phyloP scores from a whole-genome alignment of 2,113 vertebrate genomes.

The Neoarius graeffei region DNA sequence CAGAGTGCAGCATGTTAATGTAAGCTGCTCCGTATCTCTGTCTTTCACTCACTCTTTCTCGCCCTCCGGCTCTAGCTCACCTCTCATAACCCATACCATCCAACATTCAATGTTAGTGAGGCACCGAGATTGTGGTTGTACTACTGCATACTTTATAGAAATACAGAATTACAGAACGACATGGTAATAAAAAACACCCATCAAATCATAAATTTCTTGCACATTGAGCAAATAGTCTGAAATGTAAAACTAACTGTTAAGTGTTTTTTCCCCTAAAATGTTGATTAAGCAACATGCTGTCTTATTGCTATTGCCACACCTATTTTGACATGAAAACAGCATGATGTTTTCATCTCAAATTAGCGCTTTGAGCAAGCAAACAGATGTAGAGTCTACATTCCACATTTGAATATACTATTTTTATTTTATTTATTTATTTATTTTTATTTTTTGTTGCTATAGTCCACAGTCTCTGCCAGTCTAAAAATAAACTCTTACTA shows the following conservation, averaged over 20 bases:
- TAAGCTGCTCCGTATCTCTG: constrained; percentile 4
- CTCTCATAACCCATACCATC: constrained; percentile 31
- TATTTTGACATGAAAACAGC: constrained; percentile 23
- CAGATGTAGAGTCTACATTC: background rate
- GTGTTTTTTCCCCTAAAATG: background rate
- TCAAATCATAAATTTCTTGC: background rate
- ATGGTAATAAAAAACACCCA: background rate
- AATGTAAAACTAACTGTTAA: background rate
- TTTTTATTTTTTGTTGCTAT: background rate
- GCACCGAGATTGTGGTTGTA: background rate
- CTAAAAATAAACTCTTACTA: constrained; percentile 18
- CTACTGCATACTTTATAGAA: background rate
- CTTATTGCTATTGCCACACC: constrained; percentile 22
- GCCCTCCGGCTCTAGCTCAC: constrained; percentile 1
- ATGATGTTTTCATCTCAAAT: constrained; percentile 17
- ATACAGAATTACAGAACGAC: background rate
- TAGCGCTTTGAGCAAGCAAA: background rate
- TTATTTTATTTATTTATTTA: too few relatives aligned
- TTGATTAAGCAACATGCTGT: constrained; percentile 30
- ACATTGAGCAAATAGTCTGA: constrained; percentile 7
- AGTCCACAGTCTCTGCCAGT: background rate
- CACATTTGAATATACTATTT: background rate
- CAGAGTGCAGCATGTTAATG: constrained; percentile 42
- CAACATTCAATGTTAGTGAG: constrained; percentile 22
- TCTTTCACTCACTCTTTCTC: constrained; percentile 5